Conservation (phyloP, 2,888 invertebrate genomes). For the Mesorhabditis sp. region DNA sequence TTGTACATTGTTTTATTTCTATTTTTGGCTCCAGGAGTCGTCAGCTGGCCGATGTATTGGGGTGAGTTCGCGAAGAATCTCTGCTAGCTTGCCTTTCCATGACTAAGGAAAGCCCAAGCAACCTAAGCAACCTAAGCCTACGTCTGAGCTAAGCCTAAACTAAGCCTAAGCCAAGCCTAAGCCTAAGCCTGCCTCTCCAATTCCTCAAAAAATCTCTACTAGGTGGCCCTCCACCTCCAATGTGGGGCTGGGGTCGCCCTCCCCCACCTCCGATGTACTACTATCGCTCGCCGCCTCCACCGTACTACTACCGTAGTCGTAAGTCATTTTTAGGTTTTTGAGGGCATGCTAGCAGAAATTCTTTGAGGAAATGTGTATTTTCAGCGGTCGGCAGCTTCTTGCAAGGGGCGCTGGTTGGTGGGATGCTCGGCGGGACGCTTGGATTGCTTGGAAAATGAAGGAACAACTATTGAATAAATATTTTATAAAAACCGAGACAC, state of each 20-base stretch:
- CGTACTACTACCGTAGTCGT: not conserved
- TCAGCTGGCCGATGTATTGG: too few species aligned
- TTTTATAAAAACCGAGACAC: not conserved
- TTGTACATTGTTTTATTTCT: too few species aligned
- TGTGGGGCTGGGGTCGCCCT: not conserved
- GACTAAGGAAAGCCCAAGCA: too few species aligned
- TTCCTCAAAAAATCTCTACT: too few species aligned
- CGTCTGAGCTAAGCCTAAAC: too few species aligned
- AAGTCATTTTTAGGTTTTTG: not conserved
- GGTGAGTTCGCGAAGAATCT: too few species aligned
- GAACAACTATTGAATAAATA: not conserved
- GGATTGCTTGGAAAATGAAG: not conserved
- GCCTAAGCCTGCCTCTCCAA: too few species aligned
- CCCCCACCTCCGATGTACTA: conserved; percentile 1
- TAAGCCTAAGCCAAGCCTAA: too few species aligned
- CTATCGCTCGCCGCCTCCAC: not conserved
- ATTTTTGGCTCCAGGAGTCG: too few species aligned
- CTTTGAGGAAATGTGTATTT: not conserved
- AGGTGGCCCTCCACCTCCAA: not conserved
- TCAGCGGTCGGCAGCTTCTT: conserved; percentile 5
- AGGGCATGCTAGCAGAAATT: not conserved
- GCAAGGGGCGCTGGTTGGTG: not conserved
- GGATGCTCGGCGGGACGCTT: not conserved
- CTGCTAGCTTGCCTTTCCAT: too few species aligned
- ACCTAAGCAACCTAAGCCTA: too few species aligned